phyloP scores from a whole-genome alignment of 2,797 vertebrate species.

The Novumbra hubbsi region DNA sequence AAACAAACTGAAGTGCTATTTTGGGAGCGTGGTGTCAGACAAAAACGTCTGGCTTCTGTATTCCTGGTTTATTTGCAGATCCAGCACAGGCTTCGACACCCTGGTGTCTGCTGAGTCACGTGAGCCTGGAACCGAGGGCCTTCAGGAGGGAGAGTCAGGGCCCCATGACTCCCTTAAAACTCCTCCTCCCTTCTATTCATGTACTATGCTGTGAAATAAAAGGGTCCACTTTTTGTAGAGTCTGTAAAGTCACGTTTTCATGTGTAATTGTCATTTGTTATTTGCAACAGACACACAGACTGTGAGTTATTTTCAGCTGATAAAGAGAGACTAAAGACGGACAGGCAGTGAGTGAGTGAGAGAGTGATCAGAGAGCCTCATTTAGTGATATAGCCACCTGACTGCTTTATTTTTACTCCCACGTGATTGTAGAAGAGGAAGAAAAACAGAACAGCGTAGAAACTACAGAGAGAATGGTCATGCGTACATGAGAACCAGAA shows the following conservation, averaged over 20 bases:
- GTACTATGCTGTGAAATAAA: background rate
- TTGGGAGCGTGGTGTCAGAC: background rate
- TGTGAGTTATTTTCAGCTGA: no score
- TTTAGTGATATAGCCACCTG: no score
- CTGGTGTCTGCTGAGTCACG: slow-evolving; percentile 20
- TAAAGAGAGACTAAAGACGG: no score
- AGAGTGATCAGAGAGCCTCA: no score
- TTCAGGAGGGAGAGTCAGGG: background rate
- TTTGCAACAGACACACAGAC: no score
- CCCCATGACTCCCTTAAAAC: no score
- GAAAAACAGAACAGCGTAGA: no score
- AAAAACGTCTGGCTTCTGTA: background rate
- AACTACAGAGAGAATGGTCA: no score
- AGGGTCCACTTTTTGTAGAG: background rate
- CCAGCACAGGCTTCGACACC: background rate
- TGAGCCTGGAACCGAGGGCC: background rate
- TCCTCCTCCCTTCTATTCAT: background rate
- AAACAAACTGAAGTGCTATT: background rate
- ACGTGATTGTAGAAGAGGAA: no score
- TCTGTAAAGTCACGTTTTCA: no score
- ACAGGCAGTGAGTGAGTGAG: no score
- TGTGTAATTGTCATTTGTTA: background rate
- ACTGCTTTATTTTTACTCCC: no score
- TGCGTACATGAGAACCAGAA: background rate
- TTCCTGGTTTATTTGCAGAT: background rate